Base-by-base conservation (phyloP, 2,888 invertebrate genomes). In the Quadriops clusia region DNA sequence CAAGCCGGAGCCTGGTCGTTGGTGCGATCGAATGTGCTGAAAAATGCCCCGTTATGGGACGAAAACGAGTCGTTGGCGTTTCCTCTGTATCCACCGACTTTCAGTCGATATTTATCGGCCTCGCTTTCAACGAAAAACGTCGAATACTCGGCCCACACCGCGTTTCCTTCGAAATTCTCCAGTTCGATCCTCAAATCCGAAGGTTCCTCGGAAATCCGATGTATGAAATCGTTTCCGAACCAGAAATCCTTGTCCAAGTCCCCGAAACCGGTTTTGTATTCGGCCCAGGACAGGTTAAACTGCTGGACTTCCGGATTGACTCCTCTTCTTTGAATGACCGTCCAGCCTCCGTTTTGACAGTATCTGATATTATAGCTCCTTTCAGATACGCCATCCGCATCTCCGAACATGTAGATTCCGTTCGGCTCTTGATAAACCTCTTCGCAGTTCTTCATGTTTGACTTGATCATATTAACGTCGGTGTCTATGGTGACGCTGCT, bases 241-340 rank as follows among this genome's bases (percentile, higher is more conserved):
- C 72, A 74, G 44, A 72, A 74, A 40, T 72, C 70, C 15, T 54
- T 51, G 6, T 54, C 39, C 9, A 70, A 42, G 39, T 63, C 52
- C 1, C 74, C 74, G 43, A 74, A 74, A 3, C 74, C 74, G 14
- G 57, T 43, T 32, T 66, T 68, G 46, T 74, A 74, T 7, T 67
- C 63, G 4, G 55, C 42, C 73, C 72, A 74, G 12, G 61, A 56
- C 26, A 63, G 58, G 38, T 68, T 66, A 41, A 74, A 74, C 44
- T 65, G 67, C 28, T 67, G 61, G 20, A 55, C 54, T 1, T 47
- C 45, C 0, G 50, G 46, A 29, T 49, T 60, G 37, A 58, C 50
- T 23, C 62, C 64, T 24, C 67, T 56, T 23, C 56, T 51, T 43
- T 67, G 67, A 36, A 70, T 63, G 6, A 71, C 64, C 3, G 71